Percentiles rank a stretch among this genome's conserved stretches.
phyloP scores from a whole-genome alignment of 2,797 vertebrate genomes.

The Aphelocoma californica region DNA sequence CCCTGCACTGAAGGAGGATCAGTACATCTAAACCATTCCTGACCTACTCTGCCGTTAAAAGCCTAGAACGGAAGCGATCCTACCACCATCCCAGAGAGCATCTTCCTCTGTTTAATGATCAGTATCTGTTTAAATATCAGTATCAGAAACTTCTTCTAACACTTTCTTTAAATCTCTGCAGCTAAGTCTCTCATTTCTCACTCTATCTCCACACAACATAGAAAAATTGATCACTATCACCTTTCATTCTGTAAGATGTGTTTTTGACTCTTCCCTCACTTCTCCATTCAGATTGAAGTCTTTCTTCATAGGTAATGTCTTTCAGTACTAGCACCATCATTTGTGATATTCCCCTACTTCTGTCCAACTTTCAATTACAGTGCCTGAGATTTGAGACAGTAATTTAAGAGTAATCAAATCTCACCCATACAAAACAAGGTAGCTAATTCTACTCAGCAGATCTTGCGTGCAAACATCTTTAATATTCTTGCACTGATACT shows the following conservation, averaged over 20 bases:
- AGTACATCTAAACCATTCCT: not conserved
- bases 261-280: not conserved
- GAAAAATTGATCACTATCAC: not conserved
- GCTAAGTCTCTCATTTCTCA: not conserved
- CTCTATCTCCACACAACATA: not conserved
- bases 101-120: not conserved
- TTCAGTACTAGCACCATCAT: not conserved
- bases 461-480: not conserved
- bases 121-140: not conserved
- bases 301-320: not conserved
- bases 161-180: not conserved
- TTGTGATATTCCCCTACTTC: not conserved
- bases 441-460: not conserved
- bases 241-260: not conserved
- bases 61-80: not conserved
- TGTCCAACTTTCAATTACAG: not conserved
- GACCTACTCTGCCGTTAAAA: not conserved
- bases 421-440: not conserved
- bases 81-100: not conserved
- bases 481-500: not conserved
- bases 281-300: not conserved
- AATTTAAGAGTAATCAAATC: not conserved
- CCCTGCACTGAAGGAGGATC: not conserved
- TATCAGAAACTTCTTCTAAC: not conserved
- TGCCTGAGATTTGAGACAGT: not conserved